Evolutionary conservation across 1,140 invertebrate species (phyloP), one percentile per base, ranked within the genome.

Genomic region (Planococcus citri): DNA sequence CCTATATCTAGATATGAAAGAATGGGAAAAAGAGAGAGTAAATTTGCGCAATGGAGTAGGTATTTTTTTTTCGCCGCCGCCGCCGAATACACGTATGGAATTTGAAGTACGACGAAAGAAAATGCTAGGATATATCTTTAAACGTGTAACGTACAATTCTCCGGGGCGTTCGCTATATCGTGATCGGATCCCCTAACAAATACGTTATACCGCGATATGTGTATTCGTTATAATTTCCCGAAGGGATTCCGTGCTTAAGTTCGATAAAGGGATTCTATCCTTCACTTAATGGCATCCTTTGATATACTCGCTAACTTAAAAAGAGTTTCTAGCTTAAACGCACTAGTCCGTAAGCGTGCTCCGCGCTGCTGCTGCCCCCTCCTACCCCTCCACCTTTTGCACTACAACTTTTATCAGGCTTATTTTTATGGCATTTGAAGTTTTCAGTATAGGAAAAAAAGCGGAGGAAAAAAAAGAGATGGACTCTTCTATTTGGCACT

Each of bases 251-350:
- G 60, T 64, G 60, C 60, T 64, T 64, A 64, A 25, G 60, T 64
- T 64, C 60, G 60, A 64, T 64, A 64, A 64, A 64, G 60, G 60
- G 60, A 64, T 64, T 64, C 60, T 64, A 64, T 27, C 60, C 60
- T 64, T 64, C 22, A 14, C 21, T 24, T 64, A 64, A 64, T 64
- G 60, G 60, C 25, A 64, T 64, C 25, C 60, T 27, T 64, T 64
- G 41, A 51, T 51, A 51, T 51, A 51, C 41, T 51, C 41, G 41
- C 6, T n/a, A 51, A 51, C 12, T 51, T 51, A 51, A 20, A 51
- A 51, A 51, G 41, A 51, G 20, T 57, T 21, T 57, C 33, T 24
- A 64, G 20, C 17, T 25, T 33, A 22, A 33, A 12, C 24, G 17
- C 38, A 27, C 4, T 20, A 51, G 14, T 64, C 22, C 20, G 4